Conservation (phyloP, 2,797 vertebrate species). For the Rhabdomys pumilio region DNA sequence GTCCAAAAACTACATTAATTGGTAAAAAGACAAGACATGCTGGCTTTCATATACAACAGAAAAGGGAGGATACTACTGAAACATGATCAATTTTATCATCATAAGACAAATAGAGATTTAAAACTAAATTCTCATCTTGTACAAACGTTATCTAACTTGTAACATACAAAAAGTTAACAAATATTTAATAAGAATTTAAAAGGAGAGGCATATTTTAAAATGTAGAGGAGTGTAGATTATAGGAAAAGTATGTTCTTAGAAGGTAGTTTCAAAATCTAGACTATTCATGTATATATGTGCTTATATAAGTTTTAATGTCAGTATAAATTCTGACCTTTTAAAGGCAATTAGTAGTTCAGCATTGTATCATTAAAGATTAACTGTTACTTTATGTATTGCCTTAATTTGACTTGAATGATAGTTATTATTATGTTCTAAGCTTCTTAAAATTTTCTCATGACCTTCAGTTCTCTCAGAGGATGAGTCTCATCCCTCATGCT, state of each 20-base stretch:
- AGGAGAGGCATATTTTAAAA: neutral
- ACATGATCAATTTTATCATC: neutral
- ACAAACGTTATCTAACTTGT: neutral
- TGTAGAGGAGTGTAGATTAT: neutral
- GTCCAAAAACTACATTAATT: neutral
- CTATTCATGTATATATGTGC: neutral
- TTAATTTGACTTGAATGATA: slow-evolving; percentile 7
- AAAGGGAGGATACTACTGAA: neutral
- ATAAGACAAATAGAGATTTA: neutral
- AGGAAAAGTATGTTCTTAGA: neutral
- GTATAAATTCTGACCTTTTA: neutral
- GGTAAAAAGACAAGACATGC: neutral
- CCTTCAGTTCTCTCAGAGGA: neutral
- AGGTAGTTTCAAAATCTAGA: neutral
- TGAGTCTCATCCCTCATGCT: neutral
- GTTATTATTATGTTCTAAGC: neutral
- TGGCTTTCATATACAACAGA: neutral
- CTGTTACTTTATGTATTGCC: slow-evolving; percentile 17
- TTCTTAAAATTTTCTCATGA: slow-evolving; percentile 27
- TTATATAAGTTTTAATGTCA: neutral
- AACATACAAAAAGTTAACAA: neutral
- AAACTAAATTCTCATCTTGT: neutral
- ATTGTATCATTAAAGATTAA: neutral
- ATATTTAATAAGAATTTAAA: neutral
- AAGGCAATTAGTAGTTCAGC: neutral